These are phyloP conservation scores for Criorhina ranunculi DNA, from an alignment of 2,888 invertebrate genomes.

Conservation along the genomic window DNA sequence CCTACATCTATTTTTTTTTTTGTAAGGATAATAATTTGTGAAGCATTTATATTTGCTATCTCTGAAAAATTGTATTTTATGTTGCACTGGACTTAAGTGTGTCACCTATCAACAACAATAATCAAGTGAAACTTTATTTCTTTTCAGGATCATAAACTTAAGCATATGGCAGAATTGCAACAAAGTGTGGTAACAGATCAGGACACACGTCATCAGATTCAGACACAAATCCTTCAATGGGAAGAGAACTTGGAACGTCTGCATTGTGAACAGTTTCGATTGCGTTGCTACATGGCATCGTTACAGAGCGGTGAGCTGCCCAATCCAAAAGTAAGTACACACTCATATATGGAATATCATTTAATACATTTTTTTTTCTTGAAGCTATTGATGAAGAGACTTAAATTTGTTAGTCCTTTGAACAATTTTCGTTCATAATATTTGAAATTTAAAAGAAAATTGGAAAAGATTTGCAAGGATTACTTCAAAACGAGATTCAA, in stretches of 20 bases:
- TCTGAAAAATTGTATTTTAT: slow-evolving; percentile 1
- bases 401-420: too few relatives aligned
- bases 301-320: slow-evolving; percentile 97
- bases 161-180: slow-evolving; percentile 99
- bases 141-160: slow-evolving; percentile 96
- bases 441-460: too few relatives aligned
- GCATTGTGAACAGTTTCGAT: slow-evolving; percentile 98
- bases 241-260: slow-evolving; percentile 98
- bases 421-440: too few relatives aligned
- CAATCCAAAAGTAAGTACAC: slow-evolving; percentile 97
- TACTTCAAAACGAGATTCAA: too few relatives aligned
- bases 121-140: slow-evolving; percentile 58
- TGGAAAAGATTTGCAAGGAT: too few relatives aligned
- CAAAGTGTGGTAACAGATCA: slow-evolving; percentile 97
- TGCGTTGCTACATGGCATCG: slow-evolving; percentile 98
- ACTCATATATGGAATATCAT: not conserved
- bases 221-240: slow-evolving; percentile 97
- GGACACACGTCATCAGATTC: slow-evolving; percentile 95
- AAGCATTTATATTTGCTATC: slow-evolving; percentile 10
- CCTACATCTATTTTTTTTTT: too few relatives aligned
- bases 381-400: too few relatives aligned
- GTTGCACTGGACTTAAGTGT: slow-evolving; percentile 36
- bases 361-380: too few relatives aligned
- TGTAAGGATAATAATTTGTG: slow-evolving; percentile 37
- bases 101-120: slow-evolving; percentile 35